These are phyloP conservation scores for Acanthis flammea DNA, from an alignment of 2,797 vertebrate species.

Conservation along the genomic window DNA sequence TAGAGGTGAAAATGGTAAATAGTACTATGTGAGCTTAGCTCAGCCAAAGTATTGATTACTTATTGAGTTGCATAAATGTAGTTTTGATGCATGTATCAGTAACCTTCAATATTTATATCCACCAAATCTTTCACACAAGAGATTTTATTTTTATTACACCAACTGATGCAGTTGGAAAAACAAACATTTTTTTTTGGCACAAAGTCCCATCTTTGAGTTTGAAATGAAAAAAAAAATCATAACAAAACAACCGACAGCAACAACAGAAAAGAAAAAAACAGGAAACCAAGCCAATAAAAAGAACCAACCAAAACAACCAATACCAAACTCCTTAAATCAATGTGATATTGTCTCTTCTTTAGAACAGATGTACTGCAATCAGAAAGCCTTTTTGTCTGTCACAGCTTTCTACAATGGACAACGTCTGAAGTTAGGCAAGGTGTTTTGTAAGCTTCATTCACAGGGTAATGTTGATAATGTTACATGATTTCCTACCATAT, in stretches of 20 bases:
- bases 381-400: neutral
- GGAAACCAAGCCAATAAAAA: neutral
- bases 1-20: neutral
- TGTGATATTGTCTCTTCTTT: neutral
- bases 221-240: neutral
- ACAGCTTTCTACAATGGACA: neutral
- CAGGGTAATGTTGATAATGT: neutral
- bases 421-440: neutral
- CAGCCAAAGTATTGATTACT: neutral
- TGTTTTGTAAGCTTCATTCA: neutral
- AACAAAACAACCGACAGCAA: neutral
- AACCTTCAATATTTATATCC: neutral
- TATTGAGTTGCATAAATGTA: neutral
- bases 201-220: neutral
- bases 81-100: neutral
- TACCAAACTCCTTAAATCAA: neutral
- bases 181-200: neutral
- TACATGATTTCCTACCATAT: neutral
- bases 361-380: neutral
- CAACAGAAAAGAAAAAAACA: too few relatives aligned
- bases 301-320: neutral
- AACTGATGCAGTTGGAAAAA: neutral
- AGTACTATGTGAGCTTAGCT: neutral
- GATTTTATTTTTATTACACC: neutral
- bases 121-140: neutral